These are phyloP conservation scores for Allacma fusca DNA, from an alignment of 2,888 invertebrate genomes.

Conservation along the genomic window DNA sequence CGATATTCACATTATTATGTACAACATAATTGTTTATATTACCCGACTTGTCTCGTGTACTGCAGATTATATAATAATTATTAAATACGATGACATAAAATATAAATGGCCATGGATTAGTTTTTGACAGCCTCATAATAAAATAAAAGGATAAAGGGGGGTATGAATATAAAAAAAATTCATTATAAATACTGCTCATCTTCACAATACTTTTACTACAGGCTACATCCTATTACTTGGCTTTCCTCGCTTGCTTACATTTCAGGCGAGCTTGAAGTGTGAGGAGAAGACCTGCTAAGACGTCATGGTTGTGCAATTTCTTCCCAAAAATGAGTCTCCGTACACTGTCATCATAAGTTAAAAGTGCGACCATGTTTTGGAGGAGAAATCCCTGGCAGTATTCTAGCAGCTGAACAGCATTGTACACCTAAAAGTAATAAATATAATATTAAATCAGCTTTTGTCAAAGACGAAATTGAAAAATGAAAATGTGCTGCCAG, in stretches of 20 bases:
- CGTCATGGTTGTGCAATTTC: slow-evolving; percentile 88
- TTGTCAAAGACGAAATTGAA: neutral
- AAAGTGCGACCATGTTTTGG: slow-evolving; percentile 92
- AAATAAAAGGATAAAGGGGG: neutral
- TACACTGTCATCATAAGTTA: slow-evolving; percentile 90
- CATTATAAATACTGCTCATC: slow-evolving; percentile 25
- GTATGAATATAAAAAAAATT: neutral
- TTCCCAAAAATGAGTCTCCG: slow-evolving; percentile 87
- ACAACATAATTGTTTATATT: neutral
- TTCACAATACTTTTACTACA: slow-evolving; percentile 11
- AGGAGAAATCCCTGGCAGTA: slow-evolving; percentile 89
- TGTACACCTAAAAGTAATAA: slow-evolving; percentile 77
- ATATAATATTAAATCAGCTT: too few relatives aligned
- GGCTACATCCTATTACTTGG: neutral
- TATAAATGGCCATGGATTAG: neutral
- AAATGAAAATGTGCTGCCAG: too few relatives aligned
- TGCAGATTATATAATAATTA: neutral
- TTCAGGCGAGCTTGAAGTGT: slow-evolving; percentile 77
- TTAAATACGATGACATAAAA: neutral
- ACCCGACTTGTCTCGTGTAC: neutral
- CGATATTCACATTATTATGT: slow-evolving; percentile 37
- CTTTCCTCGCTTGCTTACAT: slow-evolving; percentile 35
- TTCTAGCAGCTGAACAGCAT: slow-evolving; percentile 83
- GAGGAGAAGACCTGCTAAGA: slow-evolving; percentile 79
- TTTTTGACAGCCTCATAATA: neutral